These are phyloP conservation scores for Litocranius walleri DNA, from an alignment of 2,113 vertebrate species.

Conservation along the genomic window DNA sequence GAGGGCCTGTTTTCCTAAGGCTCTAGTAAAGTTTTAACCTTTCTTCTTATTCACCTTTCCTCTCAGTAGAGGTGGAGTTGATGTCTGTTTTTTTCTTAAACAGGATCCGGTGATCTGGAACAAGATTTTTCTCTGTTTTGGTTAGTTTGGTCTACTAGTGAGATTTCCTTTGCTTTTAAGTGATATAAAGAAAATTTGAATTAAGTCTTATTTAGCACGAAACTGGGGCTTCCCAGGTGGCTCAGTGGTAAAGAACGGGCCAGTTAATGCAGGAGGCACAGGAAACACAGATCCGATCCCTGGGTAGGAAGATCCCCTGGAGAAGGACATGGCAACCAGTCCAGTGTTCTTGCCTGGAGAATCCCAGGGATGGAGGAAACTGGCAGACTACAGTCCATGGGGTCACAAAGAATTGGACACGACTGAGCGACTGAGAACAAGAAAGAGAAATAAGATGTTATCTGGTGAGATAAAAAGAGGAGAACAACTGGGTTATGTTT, in stretches of 20 bases:
- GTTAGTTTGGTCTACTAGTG: background rate
- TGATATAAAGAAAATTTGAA: background rate
- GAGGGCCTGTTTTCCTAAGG: too few relatives aligned
- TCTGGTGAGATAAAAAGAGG: background rate
- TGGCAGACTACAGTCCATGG: background rate
- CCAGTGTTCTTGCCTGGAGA: background rate
- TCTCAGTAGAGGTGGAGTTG: background rate
- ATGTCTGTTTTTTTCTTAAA: background rate
- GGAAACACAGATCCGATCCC: background rate
- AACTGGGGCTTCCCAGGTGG: background rate
- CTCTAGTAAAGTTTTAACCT: too few relatives aligned
- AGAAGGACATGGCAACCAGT: background rate
- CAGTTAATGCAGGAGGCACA: background rate
- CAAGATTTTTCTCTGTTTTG: background rate
- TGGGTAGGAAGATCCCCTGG: background rate
- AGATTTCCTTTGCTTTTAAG: background rate
- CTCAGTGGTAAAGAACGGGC: background rate
- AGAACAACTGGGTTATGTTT: background rate
- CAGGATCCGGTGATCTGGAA: background rate
- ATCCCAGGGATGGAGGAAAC: background rate
- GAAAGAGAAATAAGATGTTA: background rate
- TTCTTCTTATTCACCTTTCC: too few relatives aligned
- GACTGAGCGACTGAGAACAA: background rate
- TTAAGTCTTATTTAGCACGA: background rate
- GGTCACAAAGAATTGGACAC: background rate